Conservation (phyloP, 1,140 invertebrate genomes). For the Pantala flavescens region DNA sequence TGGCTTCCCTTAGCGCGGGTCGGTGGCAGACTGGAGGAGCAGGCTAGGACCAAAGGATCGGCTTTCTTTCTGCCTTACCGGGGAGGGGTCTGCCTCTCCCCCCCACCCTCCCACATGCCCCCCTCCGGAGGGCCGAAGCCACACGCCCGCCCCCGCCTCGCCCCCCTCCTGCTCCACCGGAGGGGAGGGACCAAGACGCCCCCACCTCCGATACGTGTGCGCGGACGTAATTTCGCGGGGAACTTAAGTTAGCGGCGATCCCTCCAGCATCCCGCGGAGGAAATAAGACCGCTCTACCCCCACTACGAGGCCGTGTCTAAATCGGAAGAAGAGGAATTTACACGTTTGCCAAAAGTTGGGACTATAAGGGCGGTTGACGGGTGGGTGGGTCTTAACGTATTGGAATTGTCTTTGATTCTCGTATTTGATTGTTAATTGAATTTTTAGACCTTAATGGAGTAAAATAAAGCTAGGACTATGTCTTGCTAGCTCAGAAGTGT, state of each 20-base stretch:
- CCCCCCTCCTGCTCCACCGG: background rate
- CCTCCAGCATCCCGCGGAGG: background rate
- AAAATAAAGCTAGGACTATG: too few species aligned
- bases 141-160: background rate
- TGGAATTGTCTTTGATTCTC: too few species aligned
- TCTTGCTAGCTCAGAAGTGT: too few species aligned
- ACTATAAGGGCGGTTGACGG: too few species aligned
- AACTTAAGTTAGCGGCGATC: background rate
- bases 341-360: too few species aligned
- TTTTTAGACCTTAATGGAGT: too few species aligned
- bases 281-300: too few species aligned
- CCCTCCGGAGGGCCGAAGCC: background rate
- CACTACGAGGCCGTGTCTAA: too few species aligned
- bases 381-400: too few species aligned
- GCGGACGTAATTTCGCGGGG: background rate
- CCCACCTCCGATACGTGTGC: background rate
- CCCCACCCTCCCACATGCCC: background rate
- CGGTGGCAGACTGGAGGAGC: constrained; percentile 5
- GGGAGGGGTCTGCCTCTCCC: background rate
- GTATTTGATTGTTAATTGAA: too few species aligned
- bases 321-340: too few species aligned
- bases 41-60: background rate
- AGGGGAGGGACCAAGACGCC: background rate
- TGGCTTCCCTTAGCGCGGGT: background rate
- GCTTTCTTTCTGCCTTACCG: background rate